These are phyloP conservation scores for Myxocyprinus asiaticus DNA, from an alignment of 2,113 vertebrate genomes.

Conservation along the genomic window DNA sequence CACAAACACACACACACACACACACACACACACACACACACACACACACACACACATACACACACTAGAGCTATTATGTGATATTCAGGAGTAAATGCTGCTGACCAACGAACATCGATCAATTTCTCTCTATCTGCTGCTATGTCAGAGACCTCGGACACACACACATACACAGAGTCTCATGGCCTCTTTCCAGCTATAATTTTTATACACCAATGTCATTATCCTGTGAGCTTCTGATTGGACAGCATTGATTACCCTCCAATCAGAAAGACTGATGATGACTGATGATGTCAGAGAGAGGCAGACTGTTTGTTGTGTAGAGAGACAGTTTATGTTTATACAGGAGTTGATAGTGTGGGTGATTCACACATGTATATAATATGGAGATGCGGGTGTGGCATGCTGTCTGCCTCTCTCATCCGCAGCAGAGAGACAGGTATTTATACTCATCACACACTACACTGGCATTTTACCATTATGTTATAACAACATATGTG, in stretches of 20 bases:
- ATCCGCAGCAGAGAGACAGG: constrained; percentile 36
- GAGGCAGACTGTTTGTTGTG: neutral
- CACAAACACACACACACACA: too few species aligned
- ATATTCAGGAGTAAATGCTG: neutral
- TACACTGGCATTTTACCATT: neutral
- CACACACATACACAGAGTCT: neutral
- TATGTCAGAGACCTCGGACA: neutral
- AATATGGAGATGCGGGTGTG: constrained; percentile 29
- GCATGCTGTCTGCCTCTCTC: constrained; percentile 30
- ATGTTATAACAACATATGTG: too few species aligned
- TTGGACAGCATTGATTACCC: constrained; percentile 24
- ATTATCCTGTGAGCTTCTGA: constrained; percentile 3
- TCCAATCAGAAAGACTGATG: constrained; percentile 3
- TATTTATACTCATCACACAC: constrained; percentile 33
- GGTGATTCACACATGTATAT: neutral
- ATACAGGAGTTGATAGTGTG: neutral
- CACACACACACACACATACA: too few species aligned
- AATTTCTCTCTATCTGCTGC: neutral
- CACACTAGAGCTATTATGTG: too few species aligned
- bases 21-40: too few species aligned
- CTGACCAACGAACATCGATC: neutral
- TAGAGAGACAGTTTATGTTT: neutral
- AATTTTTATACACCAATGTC: neutral
- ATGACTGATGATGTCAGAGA: too few species aligned
- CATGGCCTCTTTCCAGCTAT: neutral